These are phyloP conservation scores for Helobdella robusta DNA, from an alignment of 2,888 invertebrate species.

Conservation along the genomic window DNA sequence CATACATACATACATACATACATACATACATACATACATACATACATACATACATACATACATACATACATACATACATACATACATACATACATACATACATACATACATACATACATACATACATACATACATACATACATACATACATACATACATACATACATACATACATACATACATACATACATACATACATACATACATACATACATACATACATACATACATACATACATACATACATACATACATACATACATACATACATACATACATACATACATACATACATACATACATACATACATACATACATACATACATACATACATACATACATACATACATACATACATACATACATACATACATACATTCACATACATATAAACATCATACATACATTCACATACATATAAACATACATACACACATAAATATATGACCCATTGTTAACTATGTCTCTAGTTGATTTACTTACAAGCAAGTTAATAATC, in stretches of 20 bases:
- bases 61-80: conserved; percentile 15
- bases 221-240: conserved; percentile 15
- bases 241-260: conserved; percentile 13
- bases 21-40: conserved; percentile 14
- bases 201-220: conserved; percentile 11
- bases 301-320: conserved; percentile 11
- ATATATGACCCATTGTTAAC: too few relatives aligned
- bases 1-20: conserved; percentile 9
- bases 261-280: conserved; percentile 11
- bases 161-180: conserved; percentile 14
- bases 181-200: conserved; percentile 12
- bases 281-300: conserved; percentile 14
- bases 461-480: too few relatives aligned
- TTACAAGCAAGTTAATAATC: too few relatives aligned
- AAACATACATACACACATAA: too few relatives aligned
- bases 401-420: conserved; percentile 15
- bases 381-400: conserved; percentile 14
- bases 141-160: conserved; percentile 16
- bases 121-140: conserved; percentile 15
- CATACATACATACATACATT: conserved; percentile 7
- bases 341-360: conserved; percentile 12
- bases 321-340: conserved; percentile 12
- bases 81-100: conserved; percentile 15
- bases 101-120: conserved; percentile 15
- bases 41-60: conserved; percentile 13